Conservation (phyloP, 2,888 invertebrate species). For the Harpalus rufipes region DNA sequence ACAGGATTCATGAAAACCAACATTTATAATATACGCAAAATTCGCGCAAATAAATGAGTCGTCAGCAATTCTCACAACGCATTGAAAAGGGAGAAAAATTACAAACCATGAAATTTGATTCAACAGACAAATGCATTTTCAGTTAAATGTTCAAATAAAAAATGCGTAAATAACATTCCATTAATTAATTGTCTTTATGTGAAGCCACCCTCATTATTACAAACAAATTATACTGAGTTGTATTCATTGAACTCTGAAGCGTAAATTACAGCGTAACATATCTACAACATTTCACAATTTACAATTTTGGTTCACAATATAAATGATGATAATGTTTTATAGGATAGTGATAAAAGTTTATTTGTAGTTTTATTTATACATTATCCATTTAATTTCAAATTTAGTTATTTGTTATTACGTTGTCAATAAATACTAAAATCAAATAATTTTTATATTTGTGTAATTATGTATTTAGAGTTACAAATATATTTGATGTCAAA, state of each 20-base stretch:
- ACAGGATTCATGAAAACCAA: not conserved
- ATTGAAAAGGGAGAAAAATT: slow-evolving; percentile 13
- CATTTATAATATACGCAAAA: slow-evolving; percentile 11
- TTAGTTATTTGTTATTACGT: not conserved
- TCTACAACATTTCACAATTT: slow-evolving; percentile 3
- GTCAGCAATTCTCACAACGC: slow-evolving; percentile 23
- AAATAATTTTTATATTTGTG: too few relatives aligned
- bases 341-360: not conserved
- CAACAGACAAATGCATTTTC: slow-evolving; percentile 21
- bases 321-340: slow-evolving; percentile 4
- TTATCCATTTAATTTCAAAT: not conserved
- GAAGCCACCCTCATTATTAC: not conserved
- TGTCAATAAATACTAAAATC: too few relatives aligned
- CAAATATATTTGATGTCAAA: too few relatives aligned
- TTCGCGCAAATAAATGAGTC: slow-evolving; percentile 22
- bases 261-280: not conserved
- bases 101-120: slow-evolving; percentile 1
- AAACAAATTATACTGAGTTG: not conserved
- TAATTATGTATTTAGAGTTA: too few relatives aligned
- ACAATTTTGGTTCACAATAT: not conserved
- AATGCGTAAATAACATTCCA: slow-evolving; percentile 20
- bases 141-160: slow-evolving; percentile 9
- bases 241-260: not conserved
- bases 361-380: not conserved
- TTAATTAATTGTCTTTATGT: slow-evolving; percentile 11